A percentile compares a stretch with the other conserved stretches of the same genome.
Conservation (phyloP, 2,113 vertebrate species). For the Actenoides lindsayi region DNA sequence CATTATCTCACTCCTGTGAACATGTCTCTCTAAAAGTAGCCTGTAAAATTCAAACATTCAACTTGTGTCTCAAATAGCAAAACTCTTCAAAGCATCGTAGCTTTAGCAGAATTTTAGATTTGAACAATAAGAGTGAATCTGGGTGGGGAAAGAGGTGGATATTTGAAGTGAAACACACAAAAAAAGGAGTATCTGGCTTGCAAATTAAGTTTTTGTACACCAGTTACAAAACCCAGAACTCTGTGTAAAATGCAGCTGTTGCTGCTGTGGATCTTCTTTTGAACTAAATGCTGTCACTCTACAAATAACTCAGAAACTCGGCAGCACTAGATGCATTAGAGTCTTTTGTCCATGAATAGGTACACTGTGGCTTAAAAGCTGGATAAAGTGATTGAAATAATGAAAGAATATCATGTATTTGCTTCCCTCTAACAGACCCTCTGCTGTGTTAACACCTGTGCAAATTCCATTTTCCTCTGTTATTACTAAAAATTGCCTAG, state of each 20-base stretch:
- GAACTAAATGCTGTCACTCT: neutral
- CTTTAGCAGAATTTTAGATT: neutral
- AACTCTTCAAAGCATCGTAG: neutral
- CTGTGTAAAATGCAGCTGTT: neutral
- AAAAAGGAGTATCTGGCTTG: neutral
- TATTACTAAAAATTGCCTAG: neutral
- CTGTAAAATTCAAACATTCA: neutral
- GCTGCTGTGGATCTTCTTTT: neutral
- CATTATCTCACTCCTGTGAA: neutral
- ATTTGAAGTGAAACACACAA: neutral
- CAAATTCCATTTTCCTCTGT: neutral
- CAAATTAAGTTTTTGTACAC: neutral
- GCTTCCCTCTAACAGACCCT: neutral
- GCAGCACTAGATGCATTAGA: neutral
- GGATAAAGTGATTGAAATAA: neutral
- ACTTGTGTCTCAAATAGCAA: neutral
- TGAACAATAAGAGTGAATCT: neutral
- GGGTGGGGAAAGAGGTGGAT: neutral
- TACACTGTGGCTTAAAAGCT: neutral
- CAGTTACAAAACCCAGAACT: neutral
- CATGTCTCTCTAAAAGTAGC: neutral
- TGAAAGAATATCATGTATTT: neutral
- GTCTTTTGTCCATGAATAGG: neutral
- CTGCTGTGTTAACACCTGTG: neutral
- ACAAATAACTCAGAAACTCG: neutral